These are phyloP conservation scores for Coenonympha glycerion DNA, from an alignment of 2,888 invertebrate species.

Conservation along the genomic window DNA sequence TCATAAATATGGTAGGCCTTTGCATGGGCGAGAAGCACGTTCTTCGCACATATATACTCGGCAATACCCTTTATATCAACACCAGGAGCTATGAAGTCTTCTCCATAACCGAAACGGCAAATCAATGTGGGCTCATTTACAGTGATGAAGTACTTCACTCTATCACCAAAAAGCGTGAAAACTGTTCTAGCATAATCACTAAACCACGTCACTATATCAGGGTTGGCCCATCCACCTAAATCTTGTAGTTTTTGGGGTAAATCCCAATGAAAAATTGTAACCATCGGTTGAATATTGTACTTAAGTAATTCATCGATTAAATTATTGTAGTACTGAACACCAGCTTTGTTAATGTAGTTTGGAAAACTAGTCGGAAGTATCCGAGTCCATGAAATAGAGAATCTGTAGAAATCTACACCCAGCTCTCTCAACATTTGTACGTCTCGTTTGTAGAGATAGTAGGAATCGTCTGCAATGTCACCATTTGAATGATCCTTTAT, in stretches of 20 bases:
- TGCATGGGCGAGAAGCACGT: constrained; percentile 72
- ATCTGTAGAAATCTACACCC: constrained; percentile 71
- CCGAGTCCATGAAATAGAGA: constrained; percentile 80
- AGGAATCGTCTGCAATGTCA: too few relatives aligned
- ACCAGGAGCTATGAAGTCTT: not conserved
- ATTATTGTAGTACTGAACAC: constrained; percentile 78
- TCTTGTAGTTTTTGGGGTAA: constrained; percentile 73
- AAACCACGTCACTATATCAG: constrained; percentile 63
- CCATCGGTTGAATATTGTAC: constrained; percentile 77
- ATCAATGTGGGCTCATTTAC: constrained; percentile 77
- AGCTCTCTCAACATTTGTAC: constrained; percentile 61
- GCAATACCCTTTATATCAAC: not conserved
- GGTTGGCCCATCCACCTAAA: constrained; percentile 74
- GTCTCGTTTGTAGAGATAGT: too few relatives aligned
- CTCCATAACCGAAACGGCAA: not conserved
- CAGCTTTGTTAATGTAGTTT: constrained; percentile 73
- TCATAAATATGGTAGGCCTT: constrained; percentile 54
- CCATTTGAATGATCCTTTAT: too few relatives aligned
- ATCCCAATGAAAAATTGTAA: constrained; percentile 77
- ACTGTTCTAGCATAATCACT: constrained; percentile 66
- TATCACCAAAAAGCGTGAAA: constrained; percentile 63
- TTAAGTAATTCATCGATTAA: constrained; percentile 77
- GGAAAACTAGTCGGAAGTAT: constrained; percentile 76
- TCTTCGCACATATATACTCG: constrained; percentile 60
- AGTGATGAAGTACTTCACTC: constrained; percentile 76